A percentile compares a stretch with the other conserved stretches of the same genome.
These are phyloP conservation scores for Siphlonurus alternatus DNA, from an alignment of 2,888 invertebrate species.

Conservation along the genomic window DNA sequence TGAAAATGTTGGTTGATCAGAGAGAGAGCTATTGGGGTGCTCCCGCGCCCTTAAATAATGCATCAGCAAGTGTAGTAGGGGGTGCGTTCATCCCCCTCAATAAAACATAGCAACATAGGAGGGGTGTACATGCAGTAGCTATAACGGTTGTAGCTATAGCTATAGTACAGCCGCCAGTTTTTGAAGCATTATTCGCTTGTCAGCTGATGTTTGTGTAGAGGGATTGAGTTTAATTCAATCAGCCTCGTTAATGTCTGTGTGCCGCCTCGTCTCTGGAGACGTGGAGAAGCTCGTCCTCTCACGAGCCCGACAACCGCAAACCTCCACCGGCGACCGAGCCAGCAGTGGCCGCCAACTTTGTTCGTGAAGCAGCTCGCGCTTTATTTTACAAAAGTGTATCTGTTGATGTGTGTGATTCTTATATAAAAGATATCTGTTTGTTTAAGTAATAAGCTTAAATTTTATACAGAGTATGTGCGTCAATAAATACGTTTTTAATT, in stretches of 20 bases:
- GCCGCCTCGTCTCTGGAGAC: constrained; percentile 6
- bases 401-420: not conserved
- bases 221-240: constrained; percentile 16
- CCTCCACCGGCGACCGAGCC: no score
- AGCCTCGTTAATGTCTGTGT: constrained; percentile 13
- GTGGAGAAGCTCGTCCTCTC: not conserved
- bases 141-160: not conserved
- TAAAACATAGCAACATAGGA: not conserved
- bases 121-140: not conserved
- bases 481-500: not conserved
- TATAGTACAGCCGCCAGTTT: no score
- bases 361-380: no score
- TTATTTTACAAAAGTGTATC: no score
- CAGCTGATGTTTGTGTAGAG: constrained; percentile 15
- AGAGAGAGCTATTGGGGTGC: not conserved
- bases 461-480: not conserved
- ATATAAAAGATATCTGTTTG: not conserved
- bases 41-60: not conserved
- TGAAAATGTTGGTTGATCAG: constrained; percentile 4
- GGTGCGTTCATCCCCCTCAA: not conserved
- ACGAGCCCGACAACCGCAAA: not conserved
- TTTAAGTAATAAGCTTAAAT: not conserved
- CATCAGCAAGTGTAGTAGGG: constrained; percentile 3
- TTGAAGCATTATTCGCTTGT: constrained; percentile 15
- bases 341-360: no score